Conservation (phyloP, 2,113 vertebrate genomes). For the Chaenocephalus aceratus region DNA sequence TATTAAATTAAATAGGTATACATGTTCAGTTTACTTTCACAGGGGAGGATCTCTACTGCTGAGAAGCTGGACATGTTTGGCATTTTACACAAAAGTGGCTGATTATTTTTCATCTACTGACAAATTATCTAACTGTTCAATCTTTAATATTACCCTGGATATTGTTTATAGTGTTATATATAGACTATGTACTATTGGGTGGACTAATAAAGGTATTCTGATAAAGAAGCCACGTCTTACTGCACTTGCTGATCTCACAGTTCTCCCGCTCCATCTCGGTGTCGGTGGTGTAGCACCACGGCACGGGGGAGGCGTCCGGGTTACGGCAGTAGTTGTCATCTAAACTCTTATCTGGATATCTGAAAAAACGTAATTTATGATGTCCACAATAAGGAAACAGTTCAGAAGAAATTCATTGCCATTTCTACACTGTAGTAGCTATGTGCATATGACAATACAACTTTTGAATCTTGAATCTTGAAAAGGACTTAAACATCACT, state of each 20-base stretch:
- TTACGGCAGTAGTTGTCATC: conserved; percentile 98
- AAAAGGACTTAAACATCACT: background rate
- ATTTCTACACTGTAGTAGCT: too few species aligned
- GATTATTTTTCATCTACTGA: background rate
- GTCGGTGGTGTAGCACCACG: conserved; percentile 96
- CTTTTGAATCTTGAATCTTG: too few species aligned
- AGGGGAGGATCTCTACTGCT: background rate
- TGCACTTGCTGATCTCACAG: conserved; percentile 90
- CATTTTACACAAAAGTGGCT: background rate
- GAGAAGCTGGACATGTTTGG: background rate
- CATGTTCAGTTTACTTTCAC: background rate
- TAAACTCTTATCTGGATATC: conserved; percentile 93
- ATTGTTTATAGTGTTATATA: background rate
- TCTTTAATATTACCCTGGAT: background rate
- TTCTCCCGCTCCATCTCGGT: conserved; percentile 85
- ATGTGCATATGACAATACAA: too few species aligned
- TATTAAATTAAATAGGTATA: background rate
- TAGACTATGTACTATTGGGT: too few species aligned
- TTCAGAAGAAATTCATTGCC: background rate
- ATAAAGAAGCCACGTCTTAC: conserved; percentile 77
- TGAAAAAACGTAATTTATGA: conserved; percentile 55
- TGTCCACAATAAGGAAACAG: background rate
- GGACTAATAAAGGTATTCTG: too few species aligned
- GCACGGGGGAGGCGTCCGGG: conserved; percentile 91
- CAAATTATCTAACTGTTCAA: background rate